A percentile compares a stretch with the other conserved stretches of the same genome.
phyloP scores from a whole-genome alignment of 2,888 invertebrate genomes.

The Acanthacorydalis orientalis region DNA sequence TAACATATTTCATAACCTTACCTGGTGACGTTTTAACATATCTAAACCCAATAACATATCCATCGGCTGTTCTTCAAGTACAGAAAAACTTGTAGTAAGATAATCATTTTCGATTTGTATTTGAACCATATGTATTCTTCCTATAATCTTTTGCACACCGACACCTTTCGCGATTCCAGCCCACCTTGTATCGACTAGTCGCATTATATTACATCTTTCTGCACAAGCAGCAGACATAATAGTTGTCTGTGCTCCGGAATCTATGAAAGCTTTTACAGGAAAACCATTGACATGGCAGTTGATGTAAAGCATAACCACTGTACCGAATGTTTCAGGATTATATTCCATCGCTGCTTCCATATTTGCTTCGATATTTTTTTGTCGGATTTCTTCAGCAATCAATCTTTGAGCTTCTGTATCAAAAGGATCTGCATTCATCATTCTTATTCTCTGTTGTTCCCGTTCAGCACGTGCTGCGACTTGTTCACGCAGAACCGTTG shows the following conservation, averaged over 20 bases:
- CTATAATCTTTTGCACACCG: slow-evolving; percentile 89
- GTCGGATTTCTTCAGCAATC: slow-evolving; percentile 90
- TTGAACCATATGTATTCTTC: slow-evolving; percentile 93
- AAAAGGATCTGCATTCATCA: slow-evolving; percentile 89
- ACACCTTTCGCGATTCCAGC: slow-evolving; percentile 95
- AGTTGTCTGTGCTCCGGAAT: slow-evolving; percentile 94
- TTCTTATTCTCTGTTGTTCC: slow-evolving; percentile 66
- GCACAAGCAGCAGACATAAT: slow-evolving; percentile 96
- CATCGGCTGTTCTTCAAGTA: slow-evolving; percentile 93
- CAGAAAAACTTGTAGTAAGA: slow-evolving; percentile 90
- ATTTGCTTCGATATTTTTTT: slow-evolving; percentile 92
- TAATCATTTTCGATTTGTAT: slow-evolving; percentile 90
- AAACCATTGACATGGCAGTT: slow-evolving; percentile 94
- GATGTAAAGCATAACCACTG: slow-evolving; percentile 94
- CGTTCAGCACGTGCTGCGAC: slow-evolving; percentile 65
- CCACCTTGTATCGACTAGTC: slow-evolving; percentile 82
- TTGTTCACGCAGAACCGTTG: slow-evolving; percentile 64
- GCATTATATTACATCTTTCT: slow-evolving; percentile 82
- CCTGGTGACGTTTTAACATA: slow-evolving; percentile 91
- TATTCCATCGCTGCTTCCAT: slow-evolving; percentile 99
- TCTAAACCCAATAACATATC: slow-evolving; percentile 96
- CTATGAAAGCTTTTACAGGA: slow-evolving; percentile 95
- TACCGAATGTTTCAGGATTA: slow-evolving; percentile 95
- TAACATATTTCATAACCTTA: slow-evolving; percentile 25
- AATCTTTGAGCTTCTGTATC: slow-evolving; percentile 87